Base-by-base conservation (phyloP, 2,113 vertebrate genomes). In the Lophotis ruficrista region DNA sequence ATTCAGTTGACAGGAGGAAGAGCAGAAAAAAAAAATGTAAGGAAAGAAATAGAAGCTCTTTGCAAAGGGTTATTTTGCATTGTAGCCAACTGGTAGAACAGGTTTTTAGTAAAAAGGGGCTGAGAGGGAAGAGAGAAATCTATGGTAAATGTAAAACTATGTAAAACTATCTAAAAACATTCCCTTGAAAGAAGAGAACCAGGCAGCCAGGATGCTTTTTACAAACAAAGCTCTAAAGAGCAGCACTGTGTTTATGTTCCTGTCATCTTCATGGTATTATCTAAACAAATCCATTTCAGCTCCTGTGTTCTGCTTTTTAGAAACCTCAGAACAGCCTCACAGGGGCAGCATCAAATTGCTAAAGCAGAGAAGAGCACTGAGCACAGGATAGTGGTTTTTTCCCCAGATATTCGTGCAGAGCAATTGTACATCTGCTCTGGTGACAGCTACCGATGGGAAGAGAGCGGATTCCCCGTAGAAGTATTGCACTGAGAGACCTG, bases 291-390 rank as follows among this genome's bases (percentile, higher is more conserved):
- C 6, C 13, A 22, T 65, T 85, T 70, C 4, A 20, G 38, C 28
- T 86, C 24, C 47, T 60, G 6, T 17, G 8, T 73, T 92, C 23
- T 79, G 33, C 43, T 75, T 91, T 83, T 68, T 60, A 92, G 89
- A 90, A 93, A 62, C 20, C 87, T 86, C 85, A 72, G 41, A 96
- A 92, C 80, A 92, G 90, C 71, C 94, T 97, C 95, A 93, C 41
- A 95, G 87, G 83, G 93, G 68, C 91, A 86, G 90, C 93, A 90
- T 66, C 72, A 97, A 94, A 71, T 96, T 97, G 94, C 92, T 95
- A 82, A 82, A 94, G 72, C 53, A 76, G 57, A 94, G 80, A 87
- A 94, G 85, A 97, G 80, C 92, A 51, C 79, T 81, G 81, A 80
- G 81, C 57, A 75, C 38, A 83, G 70, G 61, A 61, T 8, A 79